Evolutionary conservation across 2,797 vertebrate species (phyloP), one percentile per base, ranked within the genome.

Genomic region (Danio aesculapii): DNA sequence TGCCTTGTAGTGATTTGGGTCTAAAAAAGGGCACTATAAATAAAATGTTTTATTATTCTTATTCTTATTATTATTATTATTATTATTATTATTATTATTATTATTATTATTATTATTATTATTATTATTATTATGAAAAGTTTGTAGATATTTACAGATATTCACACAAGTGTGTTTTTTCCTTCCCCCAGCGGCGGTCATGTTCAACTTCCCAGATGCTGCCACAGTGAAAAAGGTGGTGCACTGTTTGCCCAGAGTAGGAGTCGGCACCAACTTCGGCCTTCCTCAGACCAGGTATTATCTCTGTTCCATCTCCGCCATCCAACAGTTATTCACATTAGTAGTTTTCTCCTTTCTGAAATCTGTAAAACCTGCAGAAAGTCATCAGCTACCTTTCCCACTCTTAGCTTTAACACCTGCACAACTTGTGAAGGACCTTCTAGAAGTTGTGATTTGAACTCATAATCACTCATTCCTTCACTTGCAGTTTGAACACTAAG

Each of bases 171-270:
- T 62, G 2, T 50, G 77, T 7, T 87, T 19, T 63, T 43, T 68
- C 55, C 53, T 84, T 53, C 83, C 69, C 78, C 53, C 91, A 99
- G 98, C 97, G 75, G 95, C 96, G 11, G 94, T 99, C 88, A 97
- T 99, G 97, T 97, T 99, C 90, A 99, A 99, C 94, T 97, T 99
- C 82, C 97, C 97, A 63, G 98, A 99, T 84, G 86, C 93, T 70
- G 92, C 95, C 85, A 95, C 92, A 0, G 96, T 98, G n/a, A 99
- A 99, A 93, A 99, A 98, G 90, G 98, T 99, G 53, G 94, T 99
- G 62, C 95, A 99, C 86, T 95, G 92, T 88, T 94, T 99, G 5
- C 98, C 98, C 87, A 95, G 97, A 63, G 97, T 98, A 2, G 98
- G 98, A n/a, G 94, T 99, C 85, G 98, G 98, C 49, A 98, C 98